Percentiles rank a stretch among this genome's conserved stretches.
Evolutionary conservation across 2,113 vertebrate species (phyloP).

Genomic region (Channa maculata): DNA sequence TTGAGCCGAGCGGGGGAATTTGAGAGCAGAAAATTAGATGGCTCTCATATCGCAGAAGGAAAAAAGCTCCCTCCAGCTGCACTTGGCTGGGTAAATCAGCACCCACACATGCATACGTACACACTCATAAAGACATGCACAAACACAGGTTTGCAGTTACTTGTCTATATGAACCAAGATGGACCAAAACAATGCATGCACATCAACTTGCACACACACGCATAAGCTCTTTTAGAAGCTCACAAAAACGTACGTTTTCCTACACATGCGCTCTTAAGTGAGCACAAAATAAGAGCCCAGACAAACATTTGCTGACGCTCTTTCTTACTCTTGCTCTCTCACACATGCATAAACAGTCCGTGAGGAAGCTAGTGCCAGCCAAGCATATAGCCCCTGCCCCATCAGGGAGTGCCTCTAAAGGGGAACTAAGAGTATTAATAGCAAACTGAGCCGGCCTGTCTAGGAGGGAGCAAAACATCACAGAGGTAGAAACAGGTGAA

Average conservation of each 20-base stretch:
- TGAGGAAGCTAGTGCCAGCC: constrained; percentile 64
- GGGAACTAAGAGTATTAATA: constrained; percentile 77
- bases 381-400: constrained; percentile 72
- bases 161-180: not conserved
- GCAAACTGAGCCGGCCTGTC: constrained; percentile 68
- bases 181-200: constrained; percentile 5
- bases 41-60: constrained; percentile 72
- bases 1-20: constrained; percentile 84
- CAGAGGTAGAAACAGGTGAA: constrained; percentile 71
- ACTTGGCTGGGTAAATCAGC: constrained; percentile 67
- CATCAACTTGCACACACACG: too few species aligned
- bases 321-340: constrained; percentile 1
- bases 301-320: constrained; percentile 44
- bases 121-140: constrained; percentile 11
- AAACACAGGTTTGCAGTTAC: not conserved
- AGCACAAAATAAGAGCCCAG: constrained; percentile 31
- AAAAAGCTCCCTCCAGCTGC: constrained; percentile 77
- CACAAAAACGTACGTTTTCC: constrained; percentile 10
- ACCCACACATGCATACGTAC: constrained; percentile 37
- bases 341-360: constrained; percentile 49
- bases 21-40: constrained; percentile 86
- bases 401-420: constrained; percentile 74
- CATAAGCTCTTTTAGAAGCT: constrained; percentile 5
- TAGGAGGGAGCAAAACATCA: constrained; percentile 67
- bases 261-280: not conserved